Base-by-base conservation (phyloP, 2,888 invertebrate genomes). In the Orthonevra nobilis region DNA sequence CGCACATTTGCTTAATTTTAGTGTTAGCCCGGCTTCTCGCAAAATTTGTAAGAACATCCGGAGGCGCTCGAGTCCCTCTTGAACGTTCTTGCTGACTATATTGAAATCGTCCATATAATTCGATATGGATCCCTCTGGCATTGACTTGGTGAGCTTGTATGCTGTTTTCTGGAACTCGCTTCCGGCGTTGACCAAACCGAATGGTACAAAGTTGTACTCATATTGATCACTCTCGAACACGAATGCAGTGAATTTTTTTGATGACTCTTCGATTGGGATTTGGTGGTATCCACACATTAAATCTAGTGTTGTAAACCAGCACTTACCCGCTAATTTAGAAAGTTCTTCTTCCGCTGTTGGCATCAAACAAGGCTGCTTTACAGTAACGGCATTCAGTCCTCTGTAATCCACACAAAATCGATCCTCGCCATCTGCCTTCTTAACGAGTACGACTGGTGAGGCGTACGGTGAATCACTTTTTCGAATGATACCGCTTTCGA, bases 1-100 rank as follows among this genome's bases (percentile, higher is more conserved):
- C 2, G 46, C 46, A 14, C 46, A 46, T 5, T 46, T 46, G 3
- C 12, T 46, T 6, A 46, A 6, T 2, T 46, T 46, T 4, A 46
- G 6, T 2, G 46, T 46, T 26, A 46, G 15, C 3, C 46, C 46
- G 10, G 26, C 23, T 12, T 46, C 46, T 1, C 4, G 2, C 14
- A 46, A 15, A 10, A 28, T 3, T 14, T 28, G 2, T 14, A 26
- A 10, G 15, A 46, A 46, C 2, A 7, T 2, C 17, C 5, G n/a
- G 10, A 10, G 28, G 2, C 2, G 4, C 1, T 46, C 12, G 6
- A 12, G 7, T 10, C 46, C 28, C 4, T 28, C 46, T 6, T 46
- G 5, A 12, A 14, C 46, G 3, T n/a, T 28, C 28, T 9, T 2
- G 14, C 28, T 46, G 5, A 2, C 2, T 2, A 46, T 3, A 30